Evolutionary conservation across 2,113 vertebrate genomes (phyloP), one percentile per base, ranked within the genome.

Genomic region (Columba janthina): DNA sequence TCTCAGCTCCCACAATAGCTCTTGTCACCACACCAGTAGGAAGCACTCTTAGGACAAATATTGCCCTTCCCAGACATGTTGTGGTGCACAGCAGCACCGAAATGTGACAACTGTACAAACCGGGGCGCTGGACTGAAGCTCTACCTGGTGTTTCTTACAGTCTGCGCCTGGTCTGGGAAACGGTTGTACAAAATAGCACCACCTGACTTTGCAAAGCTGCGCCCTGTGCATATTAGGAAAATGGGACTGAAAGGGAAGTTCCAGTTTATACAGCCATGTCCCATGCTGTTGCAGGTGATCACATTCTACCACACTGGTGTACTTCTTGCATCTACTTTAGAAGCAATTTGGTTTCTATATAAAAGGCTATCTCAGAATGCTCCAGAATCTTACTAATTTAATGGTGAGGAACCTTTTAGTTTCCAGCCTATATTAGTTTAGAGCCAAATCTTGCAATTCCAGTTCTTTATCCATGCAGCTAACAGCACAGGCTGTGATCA

Each of bases 341-440:
- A 86, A 88, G 65, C 67, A 83, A 44, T 86, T 46, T 85, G 2
- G 1, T 79, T 61, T 70, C 62, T 50, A 5, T 57, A 64, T 16
- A 58, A 89, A 94, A 93, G 34, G 31, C 56, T 40, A 26, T 60
- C 44, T 72, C 40, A 61, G 85, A 90, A 80, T 53, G 54, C 66
- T 81, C 81, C 65, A 26, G 77, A 60, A 89, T 71, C 77, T 69
- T 75, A 46, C 40, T 85, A 57, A 88, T 91, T 72, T 86, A 77
- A 85, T 56, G 46, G 46, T 26, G 88, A 92, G 69, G 65, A 94
- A 84, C 29, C 56, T 94, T 80, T 95, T 79, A 21, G 58, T 85
- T 94, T 92, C 54, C 85, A 93, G 64, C 36, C 79, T 80, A 0
- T 70, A 66, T 90, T 93, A 90, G 56, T 93, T 92, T 38, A 85